A percentile compares a stretch with the other conserved stretches of the same genome.
These are phyloP conservation scores for Nannoperca obscura DNA, from an alignment of 2,797 vertebrate species.

Conservation along the genomic window DNA sequence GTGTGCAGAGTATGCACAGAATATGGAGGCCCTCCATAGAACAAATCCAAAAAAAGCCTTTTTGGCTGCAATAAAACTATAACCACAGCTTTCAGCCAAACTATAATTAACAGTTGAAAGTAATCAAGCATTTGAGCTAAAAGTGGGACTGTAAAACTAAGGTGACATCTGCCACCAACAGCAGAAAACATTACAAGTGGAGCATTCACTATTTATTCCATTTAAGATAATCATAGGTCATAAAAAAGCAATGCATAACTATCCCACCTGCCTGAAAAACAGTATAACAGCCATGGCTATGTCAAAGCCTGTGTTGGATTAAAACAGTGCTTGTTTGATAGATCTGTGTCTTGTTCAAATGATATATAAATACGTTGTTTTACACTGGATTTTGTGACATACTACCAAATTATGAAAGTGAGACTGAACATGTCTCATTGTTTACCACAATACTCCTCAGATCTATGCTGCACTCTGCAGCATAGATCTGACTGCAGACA, in stretches of 20 bases:
- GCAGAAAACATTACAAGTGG: constrained; percentile 13
- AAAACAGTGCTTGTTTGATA: constrained; percentile 9
- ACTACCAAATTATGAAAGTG: constrained; percentile 5
- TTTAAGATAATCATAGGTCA: constrained; percentile 44
- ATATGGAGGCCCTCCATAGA: neutral
- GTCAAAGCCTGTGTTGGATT: neutral
- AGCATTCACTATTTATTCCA: constrained; percentile 43
- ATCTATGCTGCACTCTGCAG: neutral
- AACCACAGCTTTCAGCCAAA: constrained; percentile 13
- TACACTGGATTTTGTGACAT: neutral
- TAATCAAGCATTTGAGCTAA: constrained; percentile 32
- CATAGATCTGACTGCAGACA: constrained; percentile 22
- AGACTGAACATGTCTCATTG: constrained; percentile 4
- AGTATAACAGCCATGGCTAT: neutral
- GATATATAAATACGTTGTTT: constrained; percentile 5
- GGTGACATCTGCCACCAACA: constrained; percentile 9
- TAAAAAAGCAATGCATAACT: constrained; percentile 19
- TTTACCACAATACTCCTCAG: neutral
- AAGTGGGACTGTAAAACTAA: constrained; percentile 20
- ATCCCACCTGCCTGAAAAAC: constrained; percentile 20
- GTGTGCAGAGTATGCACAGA: constrained; percentile 5
- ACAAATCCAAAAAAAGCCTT: neutral
- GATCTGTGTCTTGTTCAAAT: constrained; percentile 11
- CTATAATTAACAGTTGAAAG: constrained; percentile 42
- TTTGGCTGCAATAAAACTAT: constrained; percentile 15